Base-by-base conservation (phyloP, 1,140 invertebrate species). In the Drosophila rufa region DNA sequence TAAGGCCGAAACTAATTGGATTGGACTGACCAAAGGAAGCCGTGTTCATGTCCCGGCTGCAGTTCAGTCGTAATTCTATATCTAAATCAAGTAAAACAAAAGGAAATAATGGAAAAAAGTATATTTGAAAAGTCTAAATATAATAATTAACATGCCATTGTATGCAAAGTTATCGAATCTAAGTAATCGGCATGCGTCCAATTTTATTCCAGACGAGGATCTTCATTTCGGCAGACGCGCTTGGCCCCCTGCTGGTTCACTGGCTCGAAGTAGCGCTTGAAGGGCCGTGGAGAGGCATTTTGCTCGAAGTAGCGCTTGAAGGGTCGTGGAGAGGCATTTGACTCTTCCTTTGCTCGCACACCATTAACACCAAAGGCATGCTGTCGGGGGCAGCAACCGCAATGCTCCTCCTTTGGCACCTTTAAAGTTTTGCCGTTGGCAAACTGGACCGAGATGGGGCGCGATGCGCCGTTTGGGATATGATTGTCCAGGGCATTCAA, bases 1-100 rank as follows among this genome's bases (percentile, higher is more conserved):
- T 70, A 62, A 58, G 36, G 33, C 17, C 4, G 5, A 38, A 68
- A 77, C 56, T 69, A 77, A 69, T 77, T 60, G 64, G 74, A 4
- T 3, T 14, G 47, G 4, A 66, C 38, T 66, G 30, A 27, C 25
- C 9, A 19, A 43, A 61, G 19, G 38, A 38, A 36, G 42, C 25
- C 0, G 17, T 27, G 5, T 42, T 47, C 15, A 42, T 19, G n/a
- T 19, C 22, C 19, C 46, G 14, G 33, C 30, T 43, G 30, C 5
- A 27, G 11, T 19, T 22, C 6, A 36, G 17, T 25, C n/a, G 2
- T 8, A 42, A 7, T 40, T 12, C 14, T 0, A 15, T 6, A n/a
- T 12, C 19, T 8, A 9, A 1, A 27, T n/a, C 1, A 57, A 25
- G n/a, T 42, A 40, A 43, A 40, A 27, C 12, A 12, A 30, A 46